Evolutionary conservation across 2,888 invertebrate species (phyloP).

Genomic region (Pristionchus maxplancki): DNA sequence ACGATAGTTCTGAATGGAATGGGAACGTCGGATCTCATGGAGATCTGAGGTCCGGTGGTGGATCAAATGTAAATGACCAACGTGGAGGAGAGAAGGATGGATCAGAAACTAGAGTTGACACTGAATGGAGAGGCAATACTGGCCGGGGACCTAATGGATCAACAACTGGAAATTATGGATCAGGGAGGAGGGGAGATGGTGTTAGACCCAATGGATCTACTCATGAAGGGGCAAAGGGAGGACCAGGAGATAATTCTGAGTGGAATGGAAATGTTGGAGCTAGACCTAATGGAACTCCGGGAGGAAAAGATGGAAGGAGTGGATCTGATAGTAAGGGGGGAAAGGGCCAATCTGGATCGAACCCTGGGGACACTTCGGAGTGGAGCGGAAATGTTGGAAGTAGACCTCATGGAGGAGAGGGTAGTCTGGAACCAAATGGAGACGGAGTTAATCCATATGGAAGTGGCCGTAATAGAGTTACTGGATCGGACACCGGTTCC

Average conservation of each 20-base stretch:
- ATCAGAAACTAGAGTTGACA: neutral
- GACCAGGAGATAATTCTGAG: neutral
- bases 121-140: neutral
- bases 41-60: neutral
- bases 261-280: neutral
- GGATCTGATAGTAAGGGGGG: too few relatives aligned
- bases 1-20: neutral
- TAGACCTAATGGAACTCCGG: neutral
- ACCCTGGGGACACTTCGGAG: too few relatives aligned
- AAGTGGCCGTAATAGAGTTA: too few relatives aligned
- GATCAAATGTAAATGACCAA: neutral
- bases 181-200: neutral
- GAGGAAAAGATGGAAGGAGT: neutral
- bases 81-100: neutral
- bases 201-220: neutral
- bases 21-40: neutral
- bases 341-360: too few relatives aligned
- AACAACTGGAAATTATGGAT: neutral
- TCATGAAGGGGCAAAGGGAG: neutral
- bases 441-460: too few relatives aligned
- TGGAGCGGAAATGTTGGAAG: too few relatives aligned
- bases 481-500: too few relatives aligned
- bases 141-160: neutral
- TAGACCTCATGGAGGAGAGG: too few relatives aligned
- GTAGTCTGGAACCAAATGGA: too few relatives aligned